A percentile compares a stretch with the other conserved stretches of the same genome.
These are phyloP conservation scores for Drosophila putrida DNA, from an alignment of 2,888 invertebrate species.

Conservation along the genomic window DNA sequence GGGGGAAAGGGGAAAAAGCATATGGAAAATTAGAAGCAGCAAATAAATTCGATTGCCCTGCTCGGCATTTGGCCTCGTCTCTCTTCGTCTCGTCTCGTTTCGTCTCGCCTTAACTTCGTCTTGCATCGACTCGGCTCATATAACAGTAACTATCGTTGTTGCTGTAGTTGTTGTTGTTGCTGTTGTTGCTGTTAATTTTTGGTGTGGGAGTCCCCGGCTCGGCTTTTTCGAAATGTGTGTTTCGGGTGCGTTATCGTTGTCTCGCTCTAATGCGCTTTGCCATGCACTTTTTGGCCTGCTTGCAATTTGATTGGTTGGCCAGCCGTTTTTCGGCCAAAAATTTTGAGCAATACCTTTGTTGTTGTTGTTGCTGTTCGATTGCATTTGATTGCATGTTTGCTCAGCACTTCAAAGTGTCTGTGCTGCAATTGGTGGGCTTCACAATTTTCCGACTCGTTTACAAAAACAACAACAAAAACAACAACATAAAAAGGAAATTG, in stretches of 20 bases:
- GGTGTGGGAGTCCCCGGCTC: constrained; percentile 70
- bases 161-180: constrained; percentile 25
- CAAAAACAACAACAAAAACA: constrained; percentile 11
- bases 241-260: constrained; percentile 73
- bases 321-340: constrained; percentile 72
- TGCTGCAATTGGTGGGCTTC: constrained; percentile 70
- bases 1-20: constrained; percentile 12
- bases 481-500: constrained; percentile 55
- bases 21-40: constrained; percentile 73
- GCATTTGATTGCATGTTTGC: constrained; percentile 81
- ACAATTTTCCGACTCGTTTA: constrained; percentile 40
- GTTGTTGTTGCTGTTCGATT: constrained; percentile 56
- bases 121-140: constrained; percentile 51
- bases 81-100: constrained; percentile 17
- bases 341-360: constrained; percentile 54
- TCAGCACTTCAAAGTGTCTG: constrained; percentile 49
- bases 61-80: constrained; percentile 54
- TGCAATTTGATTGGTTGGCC: constrained; percentile 79
- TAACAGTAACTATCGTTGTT: constrained; percentile 7
- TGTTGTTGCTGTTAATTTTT: constrained; percentile 39
- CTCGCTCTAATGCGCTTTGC: constrained; percentile 80
- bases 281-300: constrained; percentile 76
- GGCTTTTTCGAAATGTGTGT: constrained; percentile 45
- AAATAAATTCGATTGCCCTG: constrained; percentile 80
- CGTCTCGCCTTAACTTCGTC: constrained; percentile 18